Conservation (phyloP, 2,113 vertebrate genomes). For the Caloenas nicobarica region DNA sequence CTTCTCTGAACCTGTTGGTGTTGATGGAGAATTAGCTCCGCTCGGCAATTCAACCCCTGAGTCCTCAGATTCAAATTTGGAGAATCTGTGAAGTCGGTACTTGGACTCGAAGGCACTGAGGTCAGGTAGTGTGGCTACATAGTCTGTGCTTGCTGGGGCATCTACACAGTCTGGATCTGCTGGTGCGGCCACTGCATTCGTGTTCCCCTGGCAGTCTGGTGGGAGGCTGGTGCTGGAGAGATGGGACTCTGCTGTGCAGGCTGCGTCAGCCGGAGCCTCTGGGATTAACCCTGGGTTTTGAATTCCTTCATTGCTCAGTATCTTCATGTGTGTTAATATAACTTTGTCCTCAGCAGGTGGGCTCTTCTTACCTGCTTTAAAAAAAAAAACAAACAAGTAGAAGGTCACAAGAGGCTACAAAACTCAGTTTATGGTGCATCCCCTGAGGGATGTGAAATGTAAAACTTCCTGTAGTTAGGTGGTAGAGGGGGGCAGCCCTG, state of each 20-base stretch:
- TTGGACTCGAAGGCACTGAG: slow-evolving; percentile 27
- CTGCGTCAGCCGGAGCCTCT: slow-evolving; percentile 36
- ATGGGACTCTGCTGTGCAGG: neutral
- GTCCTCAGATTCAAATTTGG: slow-evolving; percentile 88
- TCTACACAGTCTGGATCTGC: neutral
- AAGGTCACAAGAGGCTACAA: neutral
- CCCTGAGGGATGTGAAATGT: neutral
- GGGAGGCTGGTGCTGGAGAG: neutral
- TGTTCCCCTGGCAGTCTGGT: neutral
- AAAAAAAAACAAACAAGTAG: neutral
- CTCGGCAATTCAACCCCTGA: slow-evolving; percentile 86
- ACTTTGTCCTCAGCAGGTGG: slow-evolving; percentile 78
- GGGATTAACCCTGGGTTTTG: slow-evolving; percentile 55
- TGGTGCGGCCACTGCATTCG: accelerated
- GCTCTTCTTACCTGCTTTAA: slow-evolving; percentile 78
- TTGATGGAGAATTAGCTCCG: slow-evolving; percentile 84
- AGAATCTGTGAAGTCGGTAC: slow-evolving; percentile 70
- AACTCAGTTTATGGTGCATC: neutral
- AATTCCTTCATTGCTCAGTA: slow-evolving; percentile 74
- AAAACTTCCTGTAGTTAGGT: neutral
- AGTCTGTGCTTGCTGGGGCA: slow-evolving; percentile 40
- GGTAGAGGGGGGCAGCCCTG: neutral
- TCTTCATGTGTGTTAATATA: slow-evolving; percentile 86
- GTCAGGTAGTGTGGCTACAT: slow-evolving; percentile 67
- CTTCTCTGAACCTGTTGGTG: slow-evolving; percentile 81